phyloP scores from a whole-genome alignment of 23 tunicate species.

The Trididemnum nubilum region DNA sequence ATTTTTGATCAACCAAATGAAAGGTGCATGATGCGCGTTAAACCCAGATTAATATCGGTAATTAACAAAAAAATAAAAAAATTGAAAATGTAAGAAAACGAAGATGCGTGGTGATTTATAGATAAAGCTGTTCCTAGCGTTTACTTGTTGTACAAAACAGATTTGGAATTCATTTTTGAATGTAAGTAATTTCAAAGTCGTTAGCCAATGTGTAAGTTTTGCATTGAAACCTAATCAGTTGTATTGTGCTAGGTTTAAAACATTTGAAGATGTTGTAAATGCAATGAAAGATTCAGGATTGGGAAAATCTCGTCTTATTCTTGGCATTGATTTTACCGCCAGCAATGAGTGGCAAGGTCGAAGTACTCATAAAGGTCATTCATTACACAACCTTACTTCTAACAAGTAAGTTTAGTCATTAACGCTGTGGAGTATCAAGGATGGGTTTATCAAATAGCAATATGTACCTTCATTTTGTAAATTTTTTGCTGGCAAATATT shows the following conservation, averaged over 20 bases:
- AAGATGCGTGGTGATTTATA: no score
- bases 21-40: no score
- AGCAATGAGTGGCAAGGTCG: constrained; percentile 98
- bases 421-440: background rate
- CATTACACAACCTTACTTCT: constrained; percentile 55
- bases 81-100: no score
- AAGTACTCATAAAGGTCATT: constrained; percentile 61
- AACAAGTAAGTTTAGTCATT: constrained; percentile 30
- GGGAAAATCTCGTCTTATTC: constrained; percentile 58
- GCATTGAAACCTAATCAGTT: no score
- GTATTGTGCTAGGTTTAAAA: constrained; percentile 50
- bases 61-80: no score
- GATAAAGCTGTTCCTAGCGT: no score
- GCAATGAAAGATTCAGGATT: constrained; percentile 82
- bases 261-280: constrained; percentile 63
- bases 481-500: background rate
- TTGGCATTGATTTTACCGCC: constrained; percentile 92
- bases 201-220: no score
- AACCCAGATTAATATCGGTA: no score
- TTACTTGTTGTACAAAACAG: no score
- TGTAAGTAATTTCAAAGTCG: no score
- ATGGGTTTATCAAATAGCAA: background rate
- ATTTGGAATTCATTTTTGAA: no score
- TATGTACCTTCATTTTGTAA: background rate
- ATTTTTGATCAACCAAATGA: no score